Evolutionary conservation across 2,888 invertebrate genomes (phyloP), one percentile per base, ranked within the genome.

Genomic region (Andrena minutula): DNA sequence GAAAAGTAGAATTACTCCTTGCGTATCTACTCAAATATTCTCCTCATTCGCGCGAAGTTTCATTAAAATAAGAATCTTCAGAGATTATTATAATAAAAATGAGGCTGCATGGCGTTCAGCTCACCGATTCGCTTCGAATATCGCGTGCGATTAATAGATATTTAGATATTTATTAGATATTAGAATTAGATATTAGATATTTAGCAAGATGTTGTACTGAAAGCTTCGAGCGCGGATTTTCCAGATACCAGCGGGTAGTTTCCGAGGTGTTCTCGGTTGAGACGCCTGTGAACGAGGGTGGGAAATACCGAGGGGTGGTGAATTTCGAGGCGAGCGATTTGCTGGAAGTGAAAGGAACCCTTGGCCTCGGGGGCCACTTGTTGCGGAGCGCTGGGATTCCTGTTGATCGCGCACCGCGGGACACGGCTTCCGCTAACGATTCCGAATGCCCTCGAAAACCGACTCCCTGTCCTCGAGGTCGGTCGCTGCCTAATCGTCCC

Each of bases 341-440:
- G 87, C 83, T 88, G 77, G 75, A 77, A 83, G 88, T 84, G 87
- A 90, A 88, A 89, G 88, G 87, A 84, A 87, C 88, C 87, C 86
- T 88, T 88, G 89, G 88, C 89, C 90, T 89, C 89, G 86, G 90
- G 90, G 91, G 82, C 93, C 93, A 93, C 93, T 93, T 93, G 92
- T 93, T 92, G 92, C 93, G 89, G 88, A 89, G 88, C 88, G 82
- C 79, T 80, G 88, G 23, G 91, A 91, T 90, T 91, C 92, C 91
- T 87, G 92, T 91, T 92, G 92, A 77, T 82, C 83, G 75, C 68
- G 79, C 92, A 80, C 90, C 84, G 85, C 90, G 86, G 90, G 93
- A 90, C 87, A 71, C 84, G 82, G 83, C 78, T 83, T 89, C 91
- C 92, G 90, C 90, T 88, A 91, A 84, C 91, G 91, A 93, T 70